Evolutionary conservation across 2,888 invertebrate species (phyloP).

Genomic region (Venusia cambrica): DNA sequence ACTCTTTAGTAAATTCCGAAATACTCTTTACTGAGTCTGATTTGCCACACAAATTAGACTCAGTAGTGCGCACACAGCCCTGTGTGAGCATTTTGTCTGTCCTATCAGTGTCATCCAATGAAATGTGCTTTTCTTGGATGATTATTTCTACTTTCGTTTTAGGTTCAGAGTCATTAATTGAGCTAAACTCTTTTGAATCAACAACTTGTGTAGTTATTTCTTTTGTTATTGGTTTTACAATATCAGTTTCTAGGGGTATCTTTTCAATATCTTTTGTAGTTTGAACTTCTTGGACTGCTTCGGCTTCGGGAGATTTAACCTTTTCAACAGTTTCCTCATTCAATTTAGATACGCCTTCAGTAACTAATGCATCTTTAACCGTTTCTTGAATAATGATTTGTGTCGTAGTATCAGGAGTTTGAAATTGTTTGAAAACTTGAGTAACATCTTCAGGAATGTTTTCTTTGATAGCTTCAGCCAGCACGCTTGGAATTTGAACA

Average conservation of each 20-base stretch:
- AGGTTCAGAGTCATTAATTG: conserved; percentile 5
- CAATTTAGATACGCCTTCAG: no score
- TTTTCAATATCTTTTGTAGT: neutral
- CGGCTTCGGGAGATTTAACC: no score
- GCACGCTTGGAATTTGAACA: neutral
- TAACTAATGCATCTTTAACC: neutral
- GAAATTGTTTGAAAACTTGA: neutral
- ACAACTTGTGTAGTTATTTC: conserved; percentile 8
- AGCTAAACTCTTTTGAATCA: conserved; percentile 8
- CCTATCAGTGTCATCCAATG: conserved; percentile 7
- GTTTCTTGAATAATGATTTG: conserved; percentile 3
- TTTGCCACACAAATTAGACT: no score
- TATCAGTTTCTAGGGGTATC: conserved; percentile 1
- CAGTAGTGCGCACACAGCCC: no score
- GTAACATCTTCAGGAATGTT: neutral
- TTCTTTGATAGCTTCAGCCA: neutral
- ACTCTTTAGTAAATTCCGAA: conserved; percentile 33
- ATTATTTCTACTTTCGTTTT: conserved; percentile 12
- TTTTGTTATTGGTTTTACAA: conserved; percentile 1
- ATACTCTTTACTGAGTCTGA: conserved; percentile 22
- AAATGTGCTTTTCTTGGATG: conserved; percentile 10
- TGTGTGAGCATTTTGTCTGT: conserved; percentile 4
- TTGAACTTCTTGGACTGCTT: neutral
- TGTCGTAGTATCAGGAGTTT: conserved; percentile 1
- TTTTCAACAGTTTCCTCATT: no score